A percentile compares a stretch with the other conserved stretches of the same genome.
Conservation (phyloP, 2,888 invertebrate species). For the Homarus gammarus region DNA sequence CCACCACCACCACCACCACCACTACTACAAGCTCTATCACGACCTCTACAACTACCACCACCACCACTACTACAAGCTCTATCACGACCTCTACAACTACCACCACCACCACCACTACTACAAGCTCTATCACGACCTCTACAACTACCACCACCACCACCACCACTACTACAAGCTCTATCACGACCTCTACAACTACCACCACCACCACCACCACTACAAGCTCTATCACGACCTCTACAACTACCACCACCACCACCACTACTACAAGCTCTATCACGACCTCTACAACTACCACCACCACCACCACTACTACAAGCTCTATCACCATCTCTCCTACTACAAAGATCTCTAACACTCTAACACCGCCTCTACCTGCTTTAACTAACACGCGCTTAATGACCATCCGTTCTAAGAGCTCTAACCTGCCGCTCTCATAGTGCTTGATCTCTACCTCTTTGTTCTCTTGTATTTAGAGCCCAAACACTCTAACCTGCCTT, state of each 20-base stretch:
- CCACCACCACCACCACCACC: no score
- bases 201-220: no score
- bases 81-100: no score
- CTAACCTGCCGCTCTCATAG: background rate
- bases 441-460: background rate
- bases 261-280: background rate
- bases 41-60: no score
- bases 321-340: background rate
- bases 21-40: no score
- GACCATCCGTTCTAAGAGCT: background rate
- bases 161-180: no score
- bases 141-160: no score
- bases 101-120: no score
- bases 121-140: no score
- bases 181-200: no score
- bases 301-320: background rate
- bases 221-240: no score
- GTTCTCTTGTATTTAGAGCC: background rate
- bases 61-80: no score
- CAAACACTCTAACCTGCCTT: background rate
- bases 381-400: background rate
- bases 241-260: background rate
- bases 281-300: slow-evolving; percentile 12
- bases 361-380: slow-evolving; percentile 8
- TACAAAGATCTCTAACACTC: background rate